Evolutionary conservation across 1,140 invertebrate species (phyloP).

Genomic region (Lordiphosa collinella): DNA sequence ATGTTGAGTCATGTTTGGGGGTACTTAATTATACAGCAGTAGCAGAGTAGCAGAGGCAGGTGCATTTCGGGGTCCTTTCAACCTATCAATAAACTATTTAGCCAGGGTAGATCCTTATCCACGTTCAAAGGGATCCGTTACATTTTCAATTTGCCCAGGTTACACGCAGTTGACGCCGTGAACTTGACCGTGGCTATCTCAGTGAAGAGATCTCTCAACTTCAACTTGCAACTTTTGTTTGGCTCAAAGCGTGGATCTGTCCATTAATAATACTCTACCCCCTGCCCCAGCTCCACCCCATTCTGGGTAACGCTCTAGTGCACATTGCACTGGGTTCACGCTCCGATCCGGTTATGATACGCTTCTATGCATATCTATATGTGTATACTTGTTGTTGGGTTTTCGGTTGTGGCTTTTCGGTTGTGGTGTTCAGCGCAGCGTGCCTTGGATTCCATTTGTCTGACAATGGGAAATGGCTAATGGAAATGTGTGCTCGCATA

Average conservation of each 20-base stretch:
- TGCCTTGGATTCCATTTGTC: slow-evolving; percentile 65
- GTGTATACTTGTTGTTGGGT: not conserved
- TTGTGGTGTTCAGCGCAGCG: slow-evolving; percentile 57
- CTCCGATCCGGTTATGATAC: slow-evolving; percentile 76
- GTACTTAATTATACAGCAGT: slow-evolving; percentile 33
- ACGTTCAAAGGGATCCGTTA: slow-evolving; percentile 57
- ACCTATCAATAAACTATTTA: slow-evolving; percentile 73
- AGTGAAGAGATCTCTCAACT: slow-evolving; percentile 55
- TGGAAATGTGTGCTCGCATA: slow-evolving; percentile 41
- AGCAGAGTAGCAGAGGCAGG: slow-evolving; percentile 37
- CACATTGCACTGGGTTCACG: slow-evolving; percentile 47
- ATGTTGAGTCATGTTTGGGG: slow-evolving; percentile 3
- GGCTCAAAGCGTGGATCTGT: slow-evolving; percentile 61
- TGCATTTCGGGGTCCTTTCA: slow-evolving; percentile 37
- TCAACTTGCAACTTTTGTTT: slow-evolving; percentile 36
- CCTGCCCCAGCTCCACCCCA: slow-evolving; percentile 5
- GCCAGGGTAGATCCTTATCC: slow-evolving; percentile 54
- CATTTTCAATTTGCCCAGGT: slow-evolving; percentile 73
- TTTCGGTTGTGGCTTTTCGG: not conserved
- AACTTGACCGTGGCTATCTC: slow-evolving; percentile 79
- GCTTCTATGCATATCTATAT: slow-evolving; percentile 46
- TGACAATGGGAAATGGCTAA: slow-evolving; percentile 41
- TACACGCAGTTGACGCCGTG: slow-evolving; percentile 67
- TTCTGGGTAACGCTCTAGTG: slow-evolving; percentile 58
- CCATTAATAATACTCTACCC: slow-evolving; percentile 60